Evolutionary conservation across 2,797 vertebrate species (phyloP), one percentile per base, ranked within the genome.

Genomic region (Urophycis tenuis): DNA sequence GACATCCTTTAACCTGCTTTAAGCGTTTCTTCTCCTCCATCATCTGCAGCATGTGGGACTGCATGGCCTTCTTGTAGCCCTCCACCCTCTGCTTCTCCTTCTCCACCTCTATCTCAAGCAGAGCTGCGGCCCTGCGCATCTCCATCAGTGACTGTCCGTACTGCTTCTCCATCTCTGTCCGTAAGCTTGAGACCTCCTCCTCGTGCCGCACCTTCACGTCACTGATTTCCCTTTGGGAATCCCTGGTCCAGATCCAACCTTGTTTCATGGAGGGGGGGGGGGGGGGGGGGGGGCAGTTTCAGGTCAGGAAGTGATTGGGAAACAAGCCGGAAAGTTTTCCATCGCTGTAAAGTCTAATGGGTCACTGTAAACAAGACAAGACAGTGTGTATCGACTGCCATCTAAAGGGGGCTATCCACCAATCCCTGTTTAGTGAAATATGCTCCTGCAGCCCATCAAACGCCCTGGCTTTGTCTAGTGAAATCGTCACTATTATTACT

Each of bases 221-320:
- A 74, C 93, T 92, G 87, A 98, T 95, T 87, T 99, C 95, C 86
- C 92, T 95, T 77, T 96, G 93, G 67, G 95, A 96, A 83, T 99
- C 96, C 80, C 93, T 94, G 76, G 94, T 95, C 98, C 98, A 99
- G 88, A 99, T 98, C 97, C 96, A 99, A 76, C 97, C 98, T 99
- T 82, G 60, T 67, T 67, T 60, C 5, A 11, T 4, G 39, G 9
- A 8, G 41, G 41, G 14, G 41, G n/a, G n/a, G n/a, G n/a, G n/a
- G n/a, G n/a, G n/a, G n/a, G n/a, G 25, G 10, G 11, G n/a, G 15
- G 41, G 60, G 25, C 25, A 67, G n/a, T 64, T 25, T 64, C 60
- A 64, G n/a, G 15, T 30, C 25, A 67, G 25, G 25, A 67, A 29
- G 60, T 67, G 25, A 67, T 29, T 29, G 60, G n/a, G 11, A 67